phyloP scores from a whole-genome alignment of 2,113 vertebrate species.

The Catharus minimus region DNA sequence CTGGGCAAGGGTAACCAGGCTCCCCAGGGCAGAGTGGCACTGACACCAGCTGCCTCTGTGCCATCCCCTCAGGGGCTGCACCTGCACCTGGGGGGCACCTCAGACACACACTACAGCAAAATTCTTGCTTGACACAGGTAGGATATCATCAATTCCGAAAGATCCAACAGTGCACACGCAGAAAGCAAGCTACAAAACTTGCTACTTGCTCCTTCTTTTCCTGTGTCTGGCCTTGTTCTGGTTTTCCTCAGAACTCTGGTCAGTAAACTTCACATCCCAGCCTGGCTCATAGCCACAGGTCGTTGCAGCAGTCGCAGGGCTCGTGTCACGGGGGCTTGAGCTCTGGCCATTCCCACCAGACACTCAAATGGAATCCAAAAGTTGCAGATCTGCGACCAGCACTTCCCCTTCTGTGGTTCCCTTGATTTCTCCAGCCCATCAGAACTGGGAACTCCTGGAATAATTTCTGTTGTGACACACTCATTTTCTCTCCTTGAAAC shows the following conservation, averaged over 20 bases:
- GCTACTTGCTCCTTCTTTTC: not conserved
- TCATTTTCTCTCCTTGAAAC: not conserved
- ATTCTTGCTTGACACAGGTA: not conserved
- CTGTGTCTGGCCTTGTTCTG: not conserved
- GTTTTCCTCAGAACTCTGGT: not conserved
- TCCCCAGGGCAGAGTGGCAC: accelerated
- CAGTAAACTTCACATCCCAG: accelerated
- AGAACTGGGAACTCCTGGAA: not conserved
- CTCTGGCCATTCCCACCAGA: not conserved
- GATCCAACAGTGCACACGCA: not conserved
- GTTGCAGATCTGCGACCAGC: accelerated
- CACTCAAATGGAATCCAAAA: not conserved
- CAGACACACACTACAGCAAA: not conserved
- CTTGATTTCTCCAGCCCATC: not conserved
- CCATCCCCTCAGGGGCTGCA: not conserved
- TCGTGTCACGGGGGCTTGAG: accelerated
- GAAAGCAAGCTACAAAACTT: not conserved
- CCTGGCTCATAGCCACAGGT: not conserved
- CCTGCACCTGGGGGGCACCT: not conserved
- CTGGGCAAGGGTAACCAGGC: too few relatives aligned
- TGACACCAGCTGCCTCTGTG: not conserved
- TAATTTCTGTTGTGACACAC: not conserved
- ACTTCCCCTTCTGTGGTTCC: not conserved
- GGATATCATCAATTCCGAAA: not conserved
- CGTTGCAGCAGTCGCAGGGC: not conserved